Percentiles rank a stretch among this genome's conserved stretches.
These are phyloP conservation scores for Dipodomys spectabilis DNA, from an alignment of 2,113 vertebrate genomes.

Conservation along the genomic window DNA sequence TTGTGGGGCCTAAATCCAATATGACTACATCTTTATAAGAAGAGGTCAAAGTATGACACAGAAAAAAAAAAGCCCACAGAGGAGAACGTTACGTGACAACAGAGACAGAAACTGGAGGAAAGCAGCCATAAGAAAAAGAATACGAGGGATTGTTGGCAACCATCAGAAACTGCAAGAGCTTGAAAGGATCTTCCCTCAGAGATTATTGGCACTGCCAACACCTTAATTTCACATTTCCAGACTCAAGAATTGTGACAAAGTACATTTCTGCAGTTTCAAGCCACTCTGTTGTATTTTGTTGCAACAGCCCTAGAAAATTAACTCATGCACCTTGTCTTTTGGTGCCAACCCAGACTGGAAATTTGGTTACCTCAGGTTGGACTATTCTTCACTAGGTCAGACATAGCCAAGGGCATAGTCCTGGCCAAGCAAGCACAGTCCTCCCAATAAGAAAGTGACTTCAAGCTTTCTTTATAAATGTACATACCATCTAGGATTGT, in stretches of 20 bases:
- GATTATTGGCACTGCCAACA: neutral
- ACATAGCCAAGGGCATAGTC: neutral
- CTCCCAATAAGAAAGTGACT: neutral
- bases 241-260: neutral
- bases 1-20: neutral
- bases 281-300: neutral
- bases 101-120: neutral
- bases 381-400: neutral
- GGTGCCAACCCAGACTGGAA: neutral
- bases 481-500: neutral
- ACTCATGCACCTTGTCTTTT: neutral
- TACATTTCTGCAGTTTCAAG: neutral
- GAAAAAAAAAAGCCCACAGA: neutral
- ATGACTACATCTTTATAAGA: conserved; percentile 2
- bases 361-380: neutral
- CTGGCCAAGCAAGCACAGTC: neutral
- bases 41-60: conserved; percentile 8
- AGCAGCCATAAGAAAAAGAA: neutral
- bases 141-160: neutral
- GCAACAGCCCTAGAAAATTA: neutral
- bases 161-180: neutral
- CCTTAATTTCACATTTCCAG: neutral
- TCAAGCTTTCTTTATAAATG: conserved; percentile 18
- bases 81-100: neutral
- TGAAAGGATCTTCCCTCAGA: neutral